These are phyloP conservation scores for Sebastes iracundus DNA, from an alignment of 2,797 vertebrate genomes.

Conservation along the genomic window DNA sequence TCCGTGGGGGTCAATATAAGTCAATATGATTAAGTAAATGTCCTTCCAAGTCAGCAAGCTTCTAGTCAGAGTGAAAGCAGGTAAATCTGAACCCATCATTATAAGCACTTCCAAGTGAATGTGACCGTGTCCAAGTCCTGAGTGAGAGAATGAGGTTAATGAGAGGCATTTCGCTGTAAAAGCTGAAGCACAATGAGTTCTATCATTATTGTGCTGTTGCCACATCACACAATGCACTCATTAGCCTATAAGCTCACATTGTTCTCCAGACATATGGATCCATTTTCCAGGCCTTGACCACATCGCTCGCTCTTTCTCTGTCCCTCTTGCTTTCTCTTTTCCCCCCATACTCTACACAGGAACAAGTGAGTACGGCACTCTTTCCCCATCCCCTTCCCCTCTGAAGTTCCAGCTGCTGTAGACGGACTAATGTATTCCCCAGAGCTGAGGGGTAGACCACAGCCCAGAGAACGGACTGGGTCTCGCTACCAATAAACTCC, in stretches of 20 bases:
- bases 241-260: conserved; percentile 58
- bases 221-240: conserved; percentile 50
- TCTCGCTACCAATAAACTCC: conserved; percentile 69
- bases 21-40: conserved; percentile 13
- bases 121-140: conserved; percentile 7
- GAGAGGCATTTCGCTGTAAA: conserved; percentile 8
- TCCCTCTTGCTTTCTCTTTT: conserved; percentile 18
- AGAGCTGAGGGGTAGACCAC: conserved; percentile 72
- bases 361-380: conserved; percentile 59
- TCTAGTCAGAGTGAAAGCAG: conserved; percentile 24
- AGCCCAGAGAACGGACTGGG: conserved; percentile 53
- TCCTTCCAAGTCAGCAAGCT: conserved; percentile 16
- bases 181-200: not conserved
- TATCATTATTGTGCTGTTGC: conserved; percentile 23
- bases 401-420: conserved; percentile 76
- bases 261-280: conserved; percentile 63
- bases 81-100: conserved; percentile 5
- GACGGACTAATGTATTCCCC: conserved; percentile 82
- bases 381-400: conserved; percentile 42
- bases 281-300: conserved; percentile 69
- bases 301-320: conserved; percentile 22
- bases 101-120: conserved; percentile 8
- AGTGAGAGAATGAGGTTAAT: conserved; percentile 19
- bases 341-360: conserved; percentile 28
- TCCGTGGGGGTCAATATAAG: conserved; percentile 15